Evolutionary conservation across 2,888 invertebrate species (phyloP), one percentile per base, ranked within the genome.

Genomic region (Drosophila meridionalis): DNA sequence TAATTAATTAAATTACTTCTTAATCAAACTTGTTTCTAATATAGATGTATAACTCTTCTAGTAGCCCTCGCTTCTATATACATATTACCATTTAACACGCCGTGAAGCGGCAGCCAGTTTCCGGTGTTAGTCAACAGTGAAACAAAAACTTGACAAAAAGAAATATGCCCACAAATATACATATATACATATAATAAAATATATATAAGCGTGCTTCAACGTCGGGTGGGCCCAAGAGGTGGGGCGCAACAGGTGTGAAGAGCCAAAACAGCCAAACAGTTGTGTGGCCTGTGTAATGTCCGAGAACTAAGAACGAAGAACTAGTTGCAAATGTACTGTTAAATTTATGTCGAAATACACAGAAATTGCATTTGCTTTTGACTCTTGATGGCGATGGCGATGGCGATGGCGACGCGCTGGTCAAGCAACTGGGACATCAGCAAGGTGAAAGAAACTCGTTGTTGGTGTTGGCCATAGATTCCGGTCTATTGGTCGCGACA

Each of bases 321-420:
- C 84, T 69, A 75, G 85, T 83, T 81, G 84, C 82, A 80, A 82
- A 79, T 84, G 66, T 86, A 80, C 87, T 76, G 82, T 82, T 82
- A 82, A 83, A 84, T 83, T 78, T 61, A 83, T 86, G 80, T 80
- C 76, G 78, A 80, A 76, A 78, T 76, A 55, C 47, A 73, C 62
- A 69, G 67, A 82, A 85, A 83, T 80, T 83, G 83, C 86, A 83
- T 76, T 79, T 45, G 65, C 14, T 56, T 64, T 43, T 42, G 45
- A 34, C 34, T 52, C 7, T 12, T 20, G 20, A 20, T 20, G 20
- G 20, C 20, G 20, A 20, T 1, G 20, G 20, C 20, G 20, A 20
- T 20, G 11, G 9, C 30, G 43, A n/a, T 59, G 38, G 47, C 59
- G 58, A 47, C 58, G 45, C 65, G 72, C 76, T 81, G 79, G 79